These are phyloP conservation scores for Drosophila busckii DNA, from an alignment of 1,140 invertebrate genomes.

Conservation along the genomic window DNA sequence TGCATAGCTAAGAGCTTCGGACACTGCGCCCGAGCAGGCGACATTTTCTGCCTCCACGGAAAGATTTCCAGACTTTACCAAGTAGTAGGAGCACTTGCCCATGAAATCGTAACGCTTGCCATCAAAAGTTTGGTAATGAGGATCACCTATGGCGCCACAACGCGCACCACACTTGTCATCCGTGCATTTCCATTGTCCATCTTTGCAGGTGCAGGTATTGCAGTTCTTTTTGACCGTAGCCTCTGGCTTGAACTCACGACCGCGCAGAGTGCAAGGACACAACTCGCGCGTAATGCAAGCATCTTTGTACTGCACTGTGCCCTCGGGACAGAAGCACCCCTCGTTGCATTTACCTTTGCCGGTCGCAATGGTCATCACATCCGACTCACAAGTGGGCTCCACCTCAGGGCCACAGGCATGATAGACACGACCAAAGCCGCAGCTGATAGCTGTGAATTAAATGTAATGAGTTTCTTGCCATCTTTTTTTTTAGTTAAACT, in stretches of 20 bases:
- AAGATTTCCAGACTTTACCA: constrained; percentile 85
- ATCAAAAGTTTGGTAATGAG: constrained; percentile 95
- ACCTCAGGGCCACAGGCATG: constrained; percentile 83
- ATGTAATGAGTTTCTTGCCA: background rate
- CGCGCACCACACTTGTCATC: constrained; percentile 85
- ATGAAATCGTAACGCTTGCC: constrained; percentile 91
- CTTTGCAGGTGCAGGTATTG: constrained; percentile 83
- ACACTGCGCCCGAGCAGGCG: constrained; percentile 87
- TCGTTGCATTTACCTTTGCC: constrained; percentile 84
- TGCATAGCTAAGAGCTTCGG: constrained; percentile 84
- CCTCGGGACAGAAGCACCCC: constrained; percentile 91
- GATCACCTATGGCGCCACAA: constrained; percentile 91
- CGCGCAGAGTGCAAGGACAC: constrained; percentile 89
- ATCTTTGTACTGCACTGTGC: constrained; percentile 85
- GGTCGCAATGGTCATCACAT: constrained; percentile 31
- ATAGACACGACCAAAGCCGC: constrained; percentile 85
- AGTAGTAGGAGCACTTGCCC: constrained; percentile 91
- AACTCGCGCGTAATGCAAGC: constrained; percentile 85
- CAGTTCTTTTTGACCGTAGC: constrained; percentile 87
- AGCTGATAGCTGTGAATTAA: constrained; percentile 81
- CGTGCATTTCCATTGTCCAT: constrained; percentile 88
- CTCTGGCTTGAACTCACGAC: constrained; percentile 87
- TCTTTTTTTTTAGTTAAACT: background rate
- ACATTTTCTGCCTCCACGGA: constrained; percentile 90
- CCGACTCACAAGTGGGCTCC: constrained; percentile 81